Percentiles rank a stretch among this genome's conserved stretches.
phyloP scores from a whole-genome alignment of 2,888 invertebrate genomes.

The Orchestes rusci region DNA sequence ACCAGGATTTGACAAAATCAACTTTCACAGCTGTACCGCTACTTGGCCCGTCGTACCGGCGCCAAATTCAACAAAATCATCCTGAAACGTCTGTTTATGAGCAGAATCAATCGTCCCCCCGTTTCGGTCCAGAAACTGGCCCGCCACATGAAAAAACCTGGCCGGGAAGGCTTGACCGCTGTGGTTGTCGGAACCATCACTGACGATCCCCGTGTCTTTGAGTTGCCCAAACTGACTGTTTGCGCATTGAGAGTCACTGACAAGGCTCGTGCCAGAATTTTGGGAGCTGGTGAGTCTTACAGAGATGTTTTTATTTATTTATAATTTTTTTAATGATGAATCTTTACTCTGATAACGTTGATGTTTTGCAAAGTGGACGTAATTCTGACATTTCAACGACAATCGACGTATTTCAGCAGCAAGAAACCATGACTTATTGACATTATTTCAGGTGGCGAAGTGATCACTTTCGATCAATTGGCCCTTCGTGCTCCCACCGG shows the following conservation, averaged over 20 bases:
- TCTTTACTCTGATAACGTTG: constrained; percentile 19
- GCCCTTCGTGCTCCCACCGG: constrained; percentile 91
- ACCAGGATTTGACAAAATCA: too few species aligned
- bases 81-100: constrained; percentile 94
- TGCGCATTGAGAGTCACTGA: constrained; percentile 93
- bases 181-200: constrained; percentile 95
- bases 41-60: constrained; percentile 91
- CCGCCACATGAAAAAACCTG: constrained; percentile 80
- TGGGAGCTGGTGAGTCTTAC: constrained; percentile 74
- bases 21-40: constrained; percentile 78
- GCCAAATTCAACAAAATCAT: constrained; percentile 96
- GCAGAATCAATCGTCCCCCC: constrained; percentile 90
- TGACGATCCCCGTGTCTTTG: constrained; percentile 87
- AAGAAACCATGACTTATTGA: neutral
- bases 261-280: constrained; percentile 89
- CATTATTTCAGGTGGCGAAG: constrained; percentile 65
- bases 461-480: constrained; percentile 96
- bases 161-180: constrained; percentile 78
- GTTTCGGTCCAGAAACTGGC: constrained; percentile 84
- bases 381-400: constrained; percentile 18
- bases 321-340: constrained; percentile 17
- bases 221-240: constrained; percentile 84
- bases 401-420: neutral
- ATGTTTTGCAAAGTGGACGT: constrained; percentile 22
- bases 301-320: too few species aligned